Conservation (phyloP, 2,113 vertebrate genomes). For the Ictidomys tridecemlineatus region DNA sequence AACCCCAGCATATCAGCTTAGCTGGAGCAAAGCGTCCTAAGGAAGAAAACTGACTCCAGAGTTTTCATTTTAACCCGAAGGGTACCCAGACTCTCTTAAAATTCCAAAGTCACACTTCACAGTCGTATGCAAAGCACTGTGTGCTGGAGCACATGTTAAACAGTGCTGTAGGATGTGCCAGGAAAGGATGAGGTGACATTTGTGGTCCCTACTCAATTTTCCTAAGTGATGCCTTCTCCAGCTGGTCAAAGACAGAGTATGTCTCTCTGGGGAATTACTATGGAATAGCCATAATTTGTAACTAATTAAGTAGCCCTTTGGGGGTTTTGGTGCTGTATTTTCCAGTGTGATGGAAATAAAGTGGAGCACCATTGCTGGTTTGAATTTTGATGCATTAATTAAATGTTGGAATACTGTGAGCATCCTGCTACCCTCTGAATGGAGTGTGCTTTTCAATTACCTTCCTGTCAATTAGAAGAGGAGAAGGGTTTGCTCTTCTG, state of each 20-base stretch:
- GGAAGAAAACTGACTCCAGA: neutral
- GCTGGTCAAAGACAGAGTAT: neutral
- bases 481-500: constrained; percentile 10
- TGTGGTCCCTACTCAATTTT: neutral
- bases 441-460: neutral
- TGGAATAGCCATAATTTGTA: neutral
- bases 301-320: constrained; percentile 16
- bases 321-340: constrained; percentile 46
- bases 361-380: neutral
- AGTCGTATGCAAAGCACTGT: neutral
- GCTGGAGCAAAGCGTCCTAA: neutral
- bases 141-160: neutral
- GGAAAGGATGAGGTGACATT: neutral
- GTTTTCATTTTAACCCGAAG: neutral
- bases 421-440: neutral
- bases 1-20: neutral
- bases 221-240: neutral
- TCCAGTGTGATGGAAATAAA: neutral
- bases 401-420: neutral
- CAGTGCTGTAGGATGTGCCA: neutral
- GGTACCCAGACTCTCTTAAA: neutral
- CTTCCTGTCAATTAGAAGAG: constrained; percentile 52
- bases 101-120: neutral
- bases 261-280: constrained; percentile 10
- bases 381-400: neutral